These are phyloP conservation scores for Battus philenor DNA, from an alignment of 1,140 invertebrate genomes.

Conservation along the genomic window DNA sequence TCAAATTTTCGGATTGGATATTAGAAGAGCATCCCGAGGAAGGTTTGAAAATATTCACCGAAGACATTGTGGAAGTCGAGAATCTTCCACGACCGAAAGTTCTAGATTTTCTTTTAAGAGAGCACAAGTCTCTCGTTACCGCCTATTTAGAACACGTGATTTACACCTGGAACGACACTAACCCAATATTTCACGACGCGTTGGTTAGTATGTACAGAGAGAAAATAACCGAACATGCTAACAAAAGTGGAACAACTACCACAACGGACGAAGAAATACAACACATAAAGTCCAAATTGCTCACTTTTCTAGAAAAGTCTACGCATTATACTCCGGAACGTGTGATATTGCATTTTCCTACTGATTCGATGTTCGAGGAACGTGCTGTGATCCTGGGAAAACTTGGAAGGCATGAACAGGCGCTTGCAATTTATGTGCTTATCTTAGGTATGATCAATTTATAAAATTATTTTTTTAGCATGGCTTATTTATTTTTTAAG, in stretches of 20 bases:
- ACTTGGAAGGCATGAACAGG: slow-evolving; percentile 93
- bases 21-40: slow-evolving; percentile 90
- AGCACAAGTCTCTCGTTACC: slow-evolving; percentile 88
- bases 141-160: slow-evolving; percentile 97
- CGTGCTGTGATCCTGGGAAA: slow-evolving; percentile 93
- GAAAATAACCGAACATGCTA: slow-evolving; percentile 55
- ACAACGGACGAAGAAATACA: slow-evolving; percentile 79
- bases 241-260: slow-evolving; percentile 66
- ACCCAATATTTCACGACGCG: slow-evolving; percentile 92
- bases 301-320: slow-evolving; percentile 91
- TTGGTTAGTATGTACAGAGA: slow-evolving; percentile 89
- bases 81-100: slow-evolving; percentile 91
- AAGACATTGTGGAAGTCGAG: slow-evolving; percentile 93
- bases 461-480: no score
- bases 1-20: slow-evolving; percentile 97
- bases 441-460: slow-evolving; percentile 80
- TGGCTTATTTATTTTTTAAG: no score
- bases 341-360: slow-evolving; percentile 92
- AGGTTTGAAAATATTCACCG: slow-evolving; percentile 95
- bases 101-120: slow-evolving; percentile 90
- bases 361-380: slow-evolving; percentile 93
- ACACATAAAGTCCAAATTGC: slow-evolving; percentile 84
- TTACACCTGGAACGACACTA: slow-evolving; percentile 90
- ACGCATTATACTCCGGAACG: slow-evolving; percentile 90
- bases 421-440: slow-evolving; percentile 92